Evolutionary conservation across 2,888 invertebrate genomes (phyloP).

Genomic region (Eurois occulta): DNA sequence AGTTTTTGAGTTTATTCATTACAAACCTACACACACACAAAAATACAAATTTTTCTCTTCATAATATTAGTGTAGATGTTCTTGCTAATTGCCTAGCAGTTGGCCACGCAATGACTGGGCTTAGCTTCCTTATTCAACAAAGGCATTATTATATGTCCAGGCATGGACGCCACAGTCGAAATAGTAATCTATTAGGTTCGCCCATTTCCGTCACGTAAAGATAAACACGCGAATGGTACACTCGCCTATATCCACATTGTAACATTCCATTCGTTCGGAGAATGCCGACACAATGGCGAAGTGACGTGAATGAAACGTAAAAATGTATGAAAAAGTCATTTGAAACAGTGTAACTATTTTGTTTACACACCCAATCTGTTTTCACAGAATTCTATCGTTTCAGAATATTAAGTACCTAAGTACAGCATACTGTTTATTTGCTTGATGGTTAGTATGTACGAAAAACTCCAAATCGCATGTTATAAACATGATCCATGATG

Average conservation of each 20-base stretch:
- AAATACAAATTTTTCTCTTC: too few species aligned
- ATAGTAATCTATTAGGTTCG: conserved; percentile 70
- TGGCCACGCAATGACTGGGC: conserved; percentile 6
- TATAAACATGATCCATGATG: conserved; percentile 2
- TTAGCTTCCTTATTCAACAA: conserved; percentile 7
- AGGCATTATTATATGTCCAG: conserved; percentile 6
- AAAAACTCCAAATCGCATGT: background rate
- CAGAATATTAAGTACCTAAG: background rate
- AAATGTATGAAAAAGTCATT: conserved; percentile 44
- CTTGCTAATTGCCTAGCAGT: background rate
- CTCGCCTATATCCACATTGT: conserved; percentile 50
- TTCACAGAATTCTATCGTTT: conserved; percentile 27
- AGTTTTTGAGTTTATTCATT: too few species aligned
- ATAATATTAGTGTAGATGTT: too few species aligned
- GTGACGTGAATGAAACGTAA: conserved; percentile 29
- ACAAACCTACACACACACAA: too few species aligned
- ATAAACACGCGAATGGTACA: conserved; percentile 70
- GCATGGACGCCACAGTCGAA: conserved; percentile 36
- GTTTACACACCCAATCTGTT: conserved; percentile 9
- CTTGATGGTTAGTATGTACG: background rate
- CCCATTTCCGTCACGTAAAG: conserved; percentile 77
- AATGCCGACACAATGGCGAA: conserved; percentile 43
- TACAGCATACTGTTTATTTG: background rate
- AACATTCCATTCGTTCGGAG: conserved; percentile 38
- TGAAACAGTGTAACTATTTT: conserved; percentile 16